phyloP scores from a whole-genome alignment of 2,797 vertebrate genomes.

The Dryobates pubescens region DNA sequence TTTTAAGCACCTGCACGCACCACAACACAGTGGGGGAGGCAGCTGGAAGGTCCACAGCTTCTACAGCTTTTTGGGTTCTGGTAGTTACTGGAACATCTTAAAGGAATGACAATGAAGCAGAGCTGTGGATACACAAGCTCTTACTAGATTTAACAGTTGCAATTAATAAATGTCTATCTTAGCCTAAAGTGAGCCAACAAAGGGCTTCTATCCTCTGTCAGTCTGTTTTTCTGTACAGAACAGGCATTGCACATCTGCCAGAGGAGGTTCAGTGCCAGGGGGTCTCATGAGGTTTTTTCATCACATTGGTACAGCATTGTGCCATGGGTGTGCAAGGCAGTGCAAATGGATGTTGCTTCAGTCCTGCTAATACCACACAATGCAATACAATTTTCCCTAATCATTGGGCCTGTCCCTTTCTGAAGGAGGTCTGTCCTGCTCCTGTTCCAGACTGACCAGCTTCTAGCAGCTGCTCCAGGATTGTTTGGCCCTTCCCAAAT shows the following conservation, averaged over 20 bases:
- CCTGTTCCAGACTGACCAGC: background rate
- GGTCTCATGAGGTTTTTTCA: fast-evolving
- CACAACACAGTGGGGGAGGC: background rate
- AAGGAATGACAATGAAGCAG: background rate
- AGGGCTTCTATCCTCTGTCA: background rate
- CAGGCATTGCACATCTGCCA: fast-evolving
- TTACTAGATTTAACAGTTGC: background rate
- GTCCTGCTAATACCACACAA: fast-evolving
- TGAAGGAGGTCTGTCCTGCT: background rate
- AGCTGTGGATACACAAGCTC: background rate
- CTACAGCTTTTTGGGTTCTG: background rate
- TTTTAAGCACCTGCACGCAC: background rate
- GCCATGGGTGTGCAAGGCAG: fast-evolving
- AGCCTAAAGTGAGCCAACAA: background rate
- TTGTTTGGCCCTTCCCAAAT: background rate
- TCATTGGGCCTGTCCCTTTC: background rate
- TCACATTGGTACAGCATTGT: fast-evolving
- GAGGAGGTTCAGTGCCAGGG: background rate
- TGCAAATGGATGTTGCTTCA: background rate
- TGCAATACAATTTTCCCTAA: background rate
- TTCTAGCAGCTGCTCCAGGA: background rate
- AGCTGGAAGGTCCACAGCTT: background rate
- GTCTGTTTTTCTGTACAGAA: background rate
- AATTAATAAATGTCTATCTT: background rate
- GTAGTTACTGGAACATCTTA: background rate